These are phyloP conservation scores for Epirrita christyi DNA, from an alignment of 2,888 invertebrate genomes.

Conservation along the genomic window DNA sequence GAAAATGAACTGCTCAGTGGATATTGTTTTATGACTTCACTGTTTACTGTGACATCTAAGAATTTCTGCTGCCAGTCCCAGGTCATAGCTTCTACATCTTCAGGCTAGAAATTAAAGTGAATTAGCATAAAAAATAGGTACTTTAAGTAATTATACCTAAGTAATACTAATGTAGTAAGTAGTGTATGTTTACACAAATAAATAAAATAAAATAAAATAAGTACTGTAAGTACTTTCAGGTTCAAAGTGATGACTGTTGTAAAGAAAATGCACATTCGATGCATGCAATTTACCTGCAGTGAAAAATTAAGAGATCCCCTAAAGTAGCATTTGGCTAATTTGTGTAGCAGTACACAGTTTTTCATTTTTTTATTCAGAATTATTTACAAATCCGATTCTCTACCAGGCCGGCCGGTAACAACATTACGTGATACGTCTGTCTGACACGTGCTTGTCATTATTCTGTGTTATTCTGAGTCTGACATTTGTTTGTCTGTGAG, in stretches of 20 bases:
- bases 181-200: too few species aligned
- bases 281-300: slow-evolving; percentile 46
- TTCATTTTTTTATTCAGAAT: slow-evolving; percentile 1
- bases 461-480: too few species aligned
- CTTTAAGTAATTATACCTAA: too few species aligned
- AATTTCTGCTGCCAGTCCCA: slow-evolving; percentile 86
- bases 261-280: too few species aligned
- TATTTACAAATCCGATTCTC: background rate
- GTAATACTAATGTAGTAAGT: too few species aligned
- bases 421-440: too few species aligned
- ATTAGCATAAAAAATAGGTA: too few species aligned
- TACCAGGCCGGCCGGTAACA: too few species aligned
- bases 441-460: too few species aligned
- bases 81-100: slow-evolving; percentile 54
- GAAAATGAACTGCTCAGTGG: slow-evolving; percentile 87
- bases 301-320: slow-evolving; percentile 48
- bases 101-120: slow-evolving; percentile 50
- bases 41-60: slow-evolving; percentile 84
- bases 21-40: slow-evolving; percentile 79
- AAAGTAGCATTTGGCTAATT: slow-evolving; percentile 47
- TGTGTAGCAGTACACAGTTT: slow-evolving; percentile 17
- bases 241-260: too few species aligned
- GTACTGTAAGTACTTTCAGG: background rate
- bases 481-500: too few species aligned
- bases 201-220: too few species aligned